Conservation (phyloP, 2,113 vertebrate species). For the Eurypyga helias region DNA sequence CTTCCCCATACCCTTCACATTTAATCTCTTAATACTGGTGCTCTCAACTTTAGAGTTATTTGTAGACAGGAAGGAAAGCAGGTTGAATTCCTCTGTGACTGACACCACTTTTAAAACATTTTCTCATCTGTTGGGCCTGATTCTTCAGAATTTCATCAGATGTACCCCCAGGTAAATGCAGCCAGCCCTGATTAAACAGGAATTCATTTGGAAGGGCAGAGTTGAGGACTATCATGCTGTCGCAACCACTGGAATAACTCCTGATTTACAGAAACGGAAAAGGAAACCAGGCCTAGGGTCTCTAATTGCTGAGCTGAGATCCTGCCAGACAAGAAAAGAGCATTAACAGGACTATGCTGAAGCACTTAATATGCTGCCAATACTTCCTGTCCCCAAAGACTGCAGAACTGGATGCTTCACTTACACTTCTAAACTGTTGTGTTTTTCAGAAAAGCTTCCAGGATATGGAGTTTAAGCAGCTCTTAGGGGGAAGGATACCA, state of each 20-base stretch:
- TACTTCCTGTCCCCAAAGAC: not conserved
- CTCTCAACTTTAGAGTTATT: conserved; percentile 10
- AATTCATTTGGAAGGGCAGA: not conserved
- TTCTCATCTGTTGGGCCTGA: not conserved
- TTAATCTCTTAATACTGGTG: not conserved
- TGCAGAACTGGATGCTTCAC: not conserved
- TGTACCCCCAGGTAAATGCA: not conserved
- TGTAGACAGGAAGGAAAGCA: not conserved
- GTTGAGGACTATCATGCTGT: not conserved
- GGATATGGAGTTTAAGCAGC: not conserved
- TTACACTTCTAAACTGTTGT: not conserved
- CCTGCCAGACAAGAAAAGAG: not conserved
- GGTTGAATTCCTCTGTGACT: not conserved
- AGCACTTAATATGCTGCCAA: not conserved
- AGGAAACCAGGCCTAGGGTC: not conserved
- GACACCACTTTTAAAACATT: not conserved
- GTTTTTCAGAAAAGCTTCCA: not conserved
- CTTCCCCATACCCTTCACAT: not conserved
- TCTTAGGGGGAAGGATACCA: not conserved
- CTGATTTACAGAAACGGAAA: not conserved
- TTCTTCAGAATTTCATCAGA: conserved; percentile 6
- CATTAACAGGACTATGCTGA: not conserved
- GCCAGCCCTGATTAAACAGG: not conserved
- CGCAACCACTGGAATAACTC: not conserved
- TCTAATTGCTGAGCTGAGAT: not conserved